Percentiles rank a stretch among this genome's conserved stretches.
Evolutionary conservation across 2,888 invertebrate species (phyloP).

Genomic region (Euplexia lucipara): DNA sequence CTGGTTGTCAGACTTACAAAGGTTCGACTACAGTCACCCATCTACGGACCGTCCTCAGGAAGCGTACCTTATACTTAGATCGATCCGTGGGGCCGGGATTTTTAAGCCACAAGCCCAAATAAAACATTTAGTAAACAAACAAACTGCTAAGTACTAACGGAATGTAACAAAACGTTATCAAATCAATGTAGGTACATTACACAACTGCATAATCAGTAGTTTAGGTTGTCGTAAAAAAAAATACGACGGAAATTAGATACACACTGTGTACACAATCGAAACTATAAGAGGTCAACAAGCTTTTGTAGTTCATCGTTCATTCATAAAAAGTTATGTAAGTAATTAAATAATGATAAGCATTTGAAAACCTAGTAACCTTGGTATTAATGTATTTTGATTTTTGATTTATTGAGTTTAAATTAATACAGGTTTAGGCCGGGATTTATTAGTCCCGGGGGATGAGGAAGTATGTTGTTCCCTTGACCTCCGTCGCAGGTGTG

Average conservation of each 20-base stretch:
- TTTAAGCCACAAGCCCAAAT: no score
- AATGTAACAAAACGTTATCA: constrained; percentile 47
- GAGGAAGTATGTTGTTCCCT: no score
- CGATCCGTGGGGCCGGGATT: no score
- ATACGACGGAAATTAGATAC: constrained; percentile 47
- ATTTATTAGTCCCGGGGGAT: no score
- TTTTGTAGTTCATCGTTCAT: constrained; percentile 32
- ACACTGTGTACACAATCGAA: constrained; percentile 19
- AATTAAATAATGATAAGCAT: constrained; percentile 28
- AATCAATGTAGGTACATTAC: constrained; percentile 44
- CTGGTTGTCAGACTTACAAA: no score
- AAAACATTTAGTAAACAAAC: constrained; percentile 43
- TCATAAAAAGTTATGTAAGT: constrained; percentile 44
- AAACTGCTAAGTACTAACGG: no score
- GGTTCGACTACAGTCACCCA: no score
- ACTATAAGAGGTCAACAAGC: constrained; percentile 40
- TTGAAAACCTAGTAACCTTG: constrained; percentile 15
- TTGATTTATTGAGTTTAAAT: no score
- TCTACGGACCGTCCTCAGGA: no score
- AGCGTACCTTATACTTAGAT: no score
- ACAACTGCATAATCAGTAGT: constrained; percentile 45
- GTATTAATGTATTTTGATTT: background rate
- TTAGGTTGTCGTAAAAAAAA: constrained; percentile 28
- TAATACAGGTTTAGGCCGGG: no score
- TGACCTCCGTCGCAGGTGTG: no score